Evolutionary conservation across 2,113 vertebrate genomes (phyloP).

Genomic region (Grammomys dolichurus): DNA sequence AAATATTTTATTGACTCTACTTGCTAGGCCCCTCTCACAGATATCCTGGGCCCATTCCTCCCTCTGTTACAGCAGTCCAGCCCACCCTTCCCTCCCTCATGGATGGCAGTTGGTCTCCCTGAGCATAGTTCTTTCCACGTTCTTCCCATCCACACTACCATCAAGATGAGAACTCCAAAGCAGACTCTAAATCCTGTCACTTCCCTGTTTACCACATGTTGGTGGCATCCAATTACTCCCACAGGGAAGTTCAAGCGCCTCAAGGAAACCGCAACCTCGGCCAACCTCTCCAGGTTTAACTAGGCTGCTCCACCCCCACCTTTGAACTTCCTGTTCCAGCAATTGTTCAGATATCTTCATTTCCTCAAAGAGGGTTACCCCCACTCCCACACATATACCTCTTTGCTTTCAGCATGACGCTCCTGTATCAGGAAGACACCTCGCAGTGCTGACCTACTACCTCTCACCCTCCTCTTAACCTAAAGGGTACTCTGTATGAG

Average conservation of each 20-base stretch:
- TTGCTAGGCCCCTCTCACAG: not conserved
- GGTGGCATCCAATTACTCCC: not conserved
- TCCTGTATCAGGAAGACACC: not conserved
- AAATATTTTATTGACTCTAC: not conserved
- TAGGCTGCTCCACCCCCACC: accelerated
- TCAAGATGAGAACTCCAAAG: not conserved
- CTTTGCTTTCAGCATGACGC: not conserved
- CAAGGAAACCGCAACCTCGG: not conserved
- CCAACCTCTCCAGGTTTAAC: not conserved
- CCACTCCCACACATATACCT: accelerated
- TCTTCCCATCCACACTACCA: not conserved
- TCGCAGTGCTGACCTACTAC: not conserved
- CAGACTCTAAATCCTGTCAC: not conserved
- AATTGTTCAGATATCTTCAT: not conserved
- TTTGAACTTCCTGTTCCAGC: not conserved
- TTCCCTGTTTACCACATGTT: too few relatives aligned
- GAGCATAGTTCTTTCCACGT: not conserved
- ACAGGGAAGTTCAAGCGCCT: not conserved
- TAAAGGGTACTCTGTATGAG: not conserved
- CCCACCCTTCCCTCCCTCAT: not conserved
- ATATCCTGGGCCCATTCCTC: too few relatives aligned
- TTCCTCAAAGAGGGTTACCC: not conserved
- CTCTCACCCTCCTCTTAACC: not conserved
- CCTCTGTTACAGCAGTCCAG: not conserved
- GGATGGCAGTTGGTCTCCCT: not conserved